Evolutionary conservation across 2,888 invertebrate species (phyloP).

Genomic region (Eupithecia centaureata): DNA sequence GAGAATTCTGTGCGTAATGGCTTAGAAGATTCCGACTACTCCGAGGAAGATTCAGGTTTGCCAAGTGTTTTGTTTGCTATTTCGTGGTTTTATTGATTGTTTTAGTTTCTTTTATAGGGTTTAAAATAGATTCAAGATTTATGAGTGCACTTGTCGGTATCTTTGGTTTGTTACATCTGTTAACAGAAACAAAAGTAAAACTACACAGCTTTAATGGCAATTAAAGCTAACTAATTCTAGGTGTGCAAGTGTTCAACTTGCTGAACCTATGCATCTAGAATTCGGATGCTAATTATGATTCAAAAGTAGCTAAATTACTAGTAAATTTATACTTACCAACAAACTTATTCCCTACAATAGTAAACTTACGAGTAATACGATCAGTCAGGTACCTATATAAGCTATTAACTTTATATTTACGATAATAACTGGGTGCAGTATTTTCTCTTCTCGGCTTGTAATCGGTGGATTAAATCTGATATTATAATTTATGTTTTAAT

Average conservation of each 20-base stretch:
- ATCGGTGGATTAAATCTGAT: conserved; percentile 38
- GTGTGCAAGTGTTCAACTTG: background rate
- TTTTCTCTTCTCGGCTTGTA: conserved; percentile 27
- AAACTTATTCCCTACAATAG: background rate
- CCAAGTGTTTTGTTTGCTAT: conserved; percentile 40
- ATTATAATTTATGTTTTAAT: conserved; percentile 61
- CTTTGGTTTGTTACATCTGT: background rate
- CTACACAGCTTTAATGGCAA: no score
- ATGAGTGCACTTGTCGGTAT: background rate
- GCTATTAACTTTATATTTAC: background rate
- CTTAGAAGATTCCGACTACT: conserved; percentile 56
- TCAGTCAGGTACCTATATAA: background rate
- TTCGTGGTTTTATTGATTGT: conserved; percentile 41
- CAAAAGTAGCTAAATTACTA: no score
- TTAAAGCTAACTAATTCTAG: background rate
- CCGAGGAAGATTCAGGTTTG: conserved; percentile 51
- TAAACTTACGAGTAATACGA: background rate
- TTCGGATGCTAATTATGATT: no score
- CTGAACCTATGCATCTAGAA: no score
- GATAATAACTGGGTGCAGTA: conserved; percentile 21
- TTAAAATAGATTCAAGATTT: conserved; percentile 4
- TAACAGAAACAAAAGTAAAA: background rate
- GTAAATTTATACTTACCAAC: no score
- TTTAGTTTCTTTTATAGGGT: conserved; percentile 5
- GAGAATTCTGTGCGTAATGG: conserved; percentile 55